phyloP scores from a whole-genome alignment of 2,797 vertebrate species.

The Myotis vivesi region DNA sequence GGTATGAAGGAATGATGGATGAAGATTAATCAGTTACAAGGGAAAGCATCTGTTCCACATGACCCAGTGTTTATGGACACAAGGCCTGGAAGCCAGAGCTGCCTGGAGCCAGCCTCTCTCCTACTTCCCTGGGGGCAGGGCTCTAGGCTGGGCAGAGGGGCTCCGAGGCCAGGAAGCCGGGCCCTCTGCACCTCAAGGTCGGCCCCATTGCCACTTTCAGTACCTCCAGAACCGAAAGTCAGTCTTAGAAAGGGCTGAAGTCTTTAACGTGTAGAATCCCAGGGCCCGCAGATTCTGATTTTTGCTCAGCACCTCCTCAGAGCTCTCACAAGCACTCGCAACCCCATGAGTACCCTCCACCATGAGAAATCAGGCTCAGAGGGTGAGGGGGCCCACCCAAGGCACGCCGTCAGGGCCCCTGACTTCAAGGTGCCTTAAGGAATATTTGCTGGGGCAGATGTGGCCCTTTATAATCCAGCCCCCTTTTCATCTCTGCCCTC shows the following conservation, averaged over 20 bases:
- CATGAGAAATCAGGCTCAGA: neutral
- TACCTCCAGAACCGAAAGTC: neutral
- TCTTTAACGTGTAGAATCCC: neutral
- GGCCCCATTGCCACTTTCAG: neutral
- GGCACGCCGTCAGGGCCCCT: neutral
- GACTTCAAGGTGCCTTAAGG: neutral
- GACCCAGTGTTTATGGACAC: neutral
- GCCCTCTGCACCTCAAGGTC: neutral
- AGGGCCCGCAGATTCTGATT: neutral
- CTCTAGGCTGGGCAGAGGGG: neutral
- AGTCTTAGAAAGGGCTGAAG: neutral
- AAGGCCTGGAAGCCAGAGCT: neutral
- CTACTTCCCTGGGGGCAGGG: neutral
- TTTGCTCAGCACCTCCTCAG: neutral
- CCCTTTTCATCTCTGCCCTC: neutral
- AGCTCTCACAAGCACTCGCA: neutral
- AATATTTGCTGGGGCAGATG: neutral
- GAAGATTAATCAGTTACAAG: neutral
- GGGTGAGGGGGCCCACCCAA: accelerated
- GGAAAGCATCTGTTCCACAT: neutral
- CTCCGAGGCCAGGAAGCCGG: neutral
- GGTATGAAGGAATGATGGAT: neutral
- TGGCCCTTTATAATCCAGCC: neutral
- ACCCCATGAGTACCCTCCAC: neutral
- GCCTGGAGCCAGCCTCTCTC: neutral